A percentile compares a stretch with the other conserved stretches of the same genome.
phyloP scores from a whole-genome alignment of 2,888 invertebrate genomes.

The Acholoe squamosa region DNA sequence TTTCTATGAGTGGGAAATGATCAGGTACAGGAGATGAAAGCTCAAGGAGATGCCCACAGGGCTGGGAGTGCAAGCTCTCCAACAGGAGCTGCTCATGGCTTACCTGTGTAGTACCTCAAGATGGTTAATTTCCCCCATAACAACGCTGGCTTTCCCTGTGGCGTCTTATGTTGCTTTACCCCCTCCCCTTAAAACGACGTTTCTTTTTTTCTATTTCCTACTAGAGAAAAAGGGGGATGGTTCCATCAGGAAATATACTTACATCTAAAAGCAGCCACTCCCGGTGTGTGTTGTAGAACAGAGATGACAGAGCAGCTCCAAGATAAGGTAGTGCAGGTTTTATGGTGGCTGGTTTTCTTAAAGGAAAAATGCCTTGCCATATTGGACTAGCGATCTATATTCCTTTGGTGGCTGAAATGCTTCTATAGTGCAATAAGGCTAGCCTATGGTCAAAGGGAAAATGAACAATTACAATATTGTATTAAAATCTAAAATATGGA shows the following conservation, averaged over 20 bases:
- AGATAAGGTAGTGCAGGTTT: background rate
- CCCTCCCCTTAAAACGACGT: background rate
- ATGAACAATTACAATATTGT: no score
- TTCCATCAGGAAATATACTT: background rate
- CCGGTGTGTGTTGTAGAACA: background rate
- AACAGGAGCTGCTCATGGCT: background rate
- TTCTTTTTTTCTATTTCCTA: background rate
- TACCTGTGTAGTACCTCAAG: slow-evolving; percentile 5
- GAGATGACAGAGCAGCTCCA: background rate
- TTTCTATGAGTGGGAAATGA: slow-evolving; percentile 1
- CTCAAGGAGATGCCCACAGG: background rate
- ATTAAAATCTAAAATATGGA: no score
- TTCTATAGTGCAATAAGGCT: no score
- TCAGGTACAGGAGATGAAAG: slow-evolving; percentile 20
- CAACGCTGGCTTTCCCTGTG: background rate
- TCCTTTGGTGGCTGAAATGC: no score
- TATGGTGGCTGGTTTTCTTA: background rate
- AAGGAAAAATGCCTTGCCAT: no score
- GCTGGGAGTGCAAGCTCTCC: background rate
- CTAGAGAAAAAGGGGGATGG: background rate
- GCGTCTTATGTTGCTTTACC: background rate
- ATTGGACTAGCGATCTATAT: no score
- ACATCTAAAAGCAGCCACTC: background rate
- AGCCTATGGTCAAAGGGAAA: no score
- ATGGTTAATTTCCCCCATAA: slow-evolving; percentile 44